These are phyloP conservation scores for Platycnemis pennipes DNA, from an alignment of 2,888 invertebrate species.

Conservation along the genomic window DNA sequence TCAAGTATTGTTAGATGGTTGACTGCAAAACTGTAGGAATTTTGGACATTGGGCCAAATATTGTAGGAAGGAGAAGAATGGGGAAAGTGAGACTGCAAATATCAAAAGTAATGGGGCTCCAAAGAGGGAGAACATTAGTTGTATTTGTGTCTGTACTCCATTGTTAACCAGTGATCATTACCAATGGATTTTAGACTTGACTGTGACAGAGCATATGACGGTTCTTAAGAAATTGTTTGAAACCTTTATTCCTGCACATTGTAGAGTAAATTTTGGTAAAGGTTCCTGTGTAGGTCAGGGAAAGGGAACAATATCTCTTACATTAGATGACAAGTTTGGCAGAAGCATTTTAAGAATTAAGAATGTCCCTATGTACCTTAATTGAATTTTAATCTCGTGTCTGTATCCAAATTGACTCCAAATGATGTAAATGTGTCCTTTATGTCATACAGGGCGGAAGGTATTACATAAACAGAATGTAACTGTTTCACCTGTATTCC, in stretches of 20 bases:
- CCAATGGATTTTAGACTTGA: too few species aligned
- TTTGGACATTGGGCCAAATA: too few species aligned
- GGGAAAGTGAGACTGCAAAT: too few species aligned
- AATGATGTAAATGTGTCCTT: neutral
- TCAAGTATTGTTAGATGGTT: neutral
- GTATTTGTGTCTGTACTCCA: too few species aligned
- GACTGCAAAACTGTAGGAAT: too few species aligned
- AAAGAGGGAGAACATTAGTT: too few species aligned
- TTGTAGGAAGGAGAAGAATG: too few species aligned
- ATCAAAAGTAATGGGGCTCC: neutral
- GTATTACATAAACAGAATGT: neutral
- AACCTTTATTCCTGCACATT: neutral
- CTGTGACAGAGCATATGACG: too few species aligned
- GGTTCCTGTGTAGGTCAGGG: neutral
- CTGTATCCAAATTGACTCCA: neutral
- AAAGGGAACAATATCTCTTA: neutral
- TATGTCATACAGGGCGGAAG: neutral
- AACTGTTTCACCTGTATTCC: neutral
- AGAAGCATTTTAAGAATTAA: neutral
- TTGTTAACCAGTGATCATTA: too few species aligned
- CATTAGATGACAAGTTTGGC: neutral
- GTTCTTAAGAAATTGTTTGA: neutral
- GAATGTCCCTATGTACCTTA: neutral
- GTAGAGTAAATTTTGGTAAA: neutral
- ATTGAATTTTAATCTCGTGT: constrained; percentile 9